phyloP scores from a whole-genome alignment of 2,113 vertebrate genomes.

The Corythaixoides concolor region DNA sequence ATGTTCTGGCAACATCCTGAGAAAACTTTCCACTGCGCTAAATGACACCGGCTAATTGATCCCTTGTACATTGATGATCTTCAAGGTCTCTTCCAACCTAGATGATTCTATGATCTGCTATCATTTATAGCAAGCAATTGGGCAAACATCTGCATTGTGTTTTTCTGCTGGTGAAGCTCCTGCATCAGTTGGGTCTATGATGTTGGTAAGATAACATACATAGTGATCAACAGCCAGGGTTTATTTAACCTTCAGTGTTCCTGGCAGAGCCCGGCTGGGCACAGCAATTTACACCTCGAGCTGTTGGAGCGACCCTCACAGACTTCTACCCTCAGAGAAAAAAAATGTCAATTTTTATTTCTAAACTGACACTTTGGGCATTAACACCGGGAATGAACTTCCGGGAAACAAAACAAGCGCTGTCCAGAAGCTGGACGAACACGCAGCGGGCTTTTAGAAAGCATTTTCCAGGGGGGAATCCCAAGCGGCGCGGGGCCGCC shows the following conservation, averaged over 20 bases:
- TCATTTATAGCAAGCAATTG: background rate
- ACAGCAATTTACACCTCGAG: too few relatives aligned
- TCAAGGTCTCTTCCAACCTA: too few relatives aligned
- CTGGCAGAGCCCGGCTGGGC: fast-evolving
- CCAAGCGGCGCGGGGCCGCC: fast-evolving
- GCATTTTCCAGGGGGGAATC: too few relatives aligned
- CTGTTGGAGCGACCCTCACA: too few relatives aligned
- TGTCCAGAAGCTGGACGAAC: background rate
- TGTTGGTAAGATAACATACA: fast-evolving
- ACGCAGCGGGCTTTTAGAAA: too few relatives aligned
- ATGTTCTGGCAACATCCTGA: background rate
- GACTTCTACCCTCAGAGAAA: too few relatives aligned
- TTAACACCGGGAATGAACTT: fast-evolving
- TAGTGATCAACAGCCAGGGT: fast-evolving
- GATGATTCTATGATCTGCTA: background rate
- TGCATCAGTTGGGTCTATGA: fast-evolving
- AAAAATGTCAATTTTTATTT: too few relatives aligned
- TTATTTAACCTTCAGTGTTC: fast-evolving
- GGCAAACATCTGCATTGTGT: background rate
- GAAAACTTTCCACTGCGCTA: background rate
- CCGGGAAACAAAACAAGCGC: fast-evolving
- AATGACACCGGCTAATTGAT: background rate
- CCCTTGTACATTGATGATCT: too few relatives aligned
- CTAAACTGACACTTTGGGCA: fast-evolving
- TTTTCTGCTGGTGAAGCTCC: fast-evolving